Base-by-base conservation (phyloP, 2,113 vertebrate genomes). In the Equus quagga region DNA sequence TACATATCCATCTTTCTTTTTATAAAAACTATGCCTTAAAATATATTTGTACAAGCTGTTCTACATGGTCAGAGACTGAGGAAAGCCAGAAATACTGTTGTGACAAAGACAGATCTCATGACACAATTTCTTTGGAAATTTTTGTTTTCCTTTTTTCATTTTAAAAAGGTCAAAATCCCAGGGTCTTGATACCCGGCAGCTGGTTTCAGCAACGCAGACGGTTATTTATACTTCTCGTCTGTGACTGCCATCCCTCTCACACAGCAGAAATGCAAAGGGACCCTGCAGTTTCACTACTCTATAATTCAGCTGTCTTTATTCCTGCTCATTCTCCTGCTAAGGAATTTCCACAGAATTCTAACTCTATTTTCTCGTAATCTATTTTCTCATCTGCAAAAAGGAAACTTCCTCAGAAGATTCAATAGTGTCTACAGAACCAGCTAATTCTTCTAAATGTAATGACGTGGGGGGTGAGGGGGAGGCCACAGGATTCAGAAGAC, bases 121-220 rank as follows among this genome's bases (percentile, higher is more conserved):
- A 79, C 12, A 86, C 13, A 84, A 97, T 76, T 89, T 91, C 89
- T 91, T 51, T 86, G 95, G 93, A 58, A 76, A 81, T 44, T 93
- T 91, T 88, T 81, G 56, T 70, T 84, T 87, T 70, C 58, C 18
- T 46, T 94, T 95, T 89, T 46, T 96, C 46, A 94, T 69, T 96
- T 96, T 94, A 54, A 69, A 88, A 96, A 98, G 96, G 95, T 96
- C 97, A 97, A 72, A 97, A 86, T 96, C 92, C 76, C 92, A 67
- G 79, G 86, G 65, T 89, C 93, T 89, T 94, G 75, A 91, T 64
- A 70, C 58, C 89, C 8, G 2, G 91, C 95, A 97, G 95, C 75
- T 96, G 90, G 93, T 41, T 75, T 67, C 67, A 94, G 67, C 73
- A 84, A 86, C 3, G 2, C 41, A 8, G 62, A 86, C 1, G 33